Conservation (phyloP, 2,113 vertebrate genomes). For the Phylloscopus whistleri region DNA sequence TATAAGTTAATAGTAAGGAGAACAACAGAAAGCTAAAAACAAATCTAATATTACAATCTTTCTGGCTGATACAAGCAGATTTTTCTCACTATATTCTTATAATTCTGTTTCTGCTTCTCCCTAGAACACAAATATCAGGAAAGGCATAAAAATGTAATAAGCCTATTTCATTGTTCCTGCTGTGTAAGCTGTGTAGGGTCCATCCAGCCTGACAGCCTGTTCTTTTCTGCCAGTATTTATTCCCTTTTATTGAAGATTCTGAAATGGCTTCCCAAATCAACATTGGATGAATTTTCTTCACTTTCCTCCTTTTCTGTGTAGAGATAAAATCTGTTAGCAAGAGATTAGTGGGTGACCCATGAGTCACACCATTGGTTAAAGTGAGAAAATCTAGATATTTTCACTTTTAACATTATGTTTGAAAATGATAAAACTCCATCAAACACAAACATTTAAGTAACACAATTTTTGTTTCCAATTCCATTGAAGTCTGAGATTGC, state of each 20-base stretch:
- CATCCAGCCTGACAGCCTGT: background rate
- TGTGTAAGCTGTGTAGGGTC: background rate
- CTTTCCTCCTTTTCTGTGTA: background rate
- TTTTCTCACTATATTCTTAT: background rate
- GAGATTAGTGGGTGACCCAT: background rate
- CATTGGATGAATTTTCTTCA: background rate
- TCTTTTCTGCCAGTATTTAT: background rate
- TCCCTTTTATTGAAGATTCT: background rate
- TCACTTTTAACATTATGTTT: background rate
- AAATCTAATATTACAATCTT: background rate
- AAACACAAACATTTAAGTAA: background rate
- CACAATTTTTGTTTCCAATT: background rate
- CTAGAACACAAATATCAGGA: background rate
- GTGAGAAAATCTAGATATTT: background rate
- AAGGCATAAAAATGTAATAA: background rate
- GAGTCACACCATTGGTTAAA: background rate
- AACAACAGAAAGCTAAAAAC: background rate
- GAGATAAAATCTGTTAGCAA: background rate
- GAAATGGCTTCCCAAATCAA: background rate
- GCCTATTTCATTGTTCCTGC: background rate
- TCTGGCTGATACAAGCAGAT: background rate
- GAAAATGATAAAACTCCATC: background rate
- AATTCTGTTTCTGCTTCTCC: background rate
- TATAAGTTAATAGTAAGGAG: background rate
- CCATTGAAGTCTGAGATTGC: background rate